A percentile compares a stretch with the other conserved stretches of the same genome.
These are phyloP conservation scores for Pogonomyrmex californicus DNA, from an alignment of 1,140 invertebrate genomes.

Conservation along the genomic window DNA sequence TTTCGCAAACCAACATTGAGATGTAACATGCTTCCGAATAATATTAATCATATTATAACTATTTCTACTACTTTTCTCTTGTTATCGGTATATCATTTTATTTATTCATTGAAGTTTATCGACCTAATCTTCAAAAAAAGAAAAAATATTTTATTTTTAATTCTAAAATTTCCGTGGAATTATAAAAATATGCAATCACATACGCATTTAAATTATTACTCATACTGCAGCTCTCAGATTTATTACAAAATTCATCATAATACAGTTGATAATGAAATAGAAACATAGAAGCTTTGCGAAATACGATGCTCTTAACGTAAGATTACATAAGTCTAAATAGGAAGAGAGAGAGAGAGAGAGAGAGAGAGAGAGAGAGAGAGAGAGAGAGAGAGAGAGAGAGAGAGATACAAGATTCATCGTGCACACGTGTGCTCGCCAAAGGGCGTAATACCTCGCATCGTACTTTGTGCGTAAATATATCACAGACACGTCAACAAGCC, in stretches of 20 bases:
- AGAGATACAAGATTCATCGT: constrained; percentile 25
- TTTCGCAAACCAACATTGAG: neutral
- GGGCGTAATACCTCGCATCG: constrained; percentile 22
- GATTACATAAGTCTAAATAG: neutral
- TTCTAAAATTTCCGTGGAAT: neutral
- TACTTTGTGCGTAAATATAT: constrained; percentile 62
- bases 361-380: neutral
- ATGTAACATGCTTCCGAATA: neutral
- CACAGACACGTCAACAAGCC: constrained; percentile 31
- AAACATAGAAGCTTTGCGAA: neutral
- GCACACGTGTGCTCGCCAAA: constrained; percentile 9
- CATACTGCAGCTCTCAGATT: neutral
- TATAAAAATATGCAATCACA: neutral
- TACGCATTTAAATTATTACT: neutral
- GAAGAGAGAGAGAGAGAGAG: neutral
- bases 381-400: neutral
- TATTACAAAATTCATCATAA: neutral
- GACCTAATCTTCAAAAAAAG: neutral
- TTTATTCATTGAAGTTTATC: constrained; percentile 4
- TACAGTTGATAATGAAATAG: neutral
- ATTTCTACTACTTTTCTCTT: neutral
- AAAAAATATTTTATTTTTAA: neutral
- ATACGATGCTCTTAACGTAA: neutral
- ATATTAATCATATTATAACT: neutral
- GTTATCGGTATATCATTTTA: neutral